Evolutionary conservation across 2,797 vertebrate species (phyloP), one percentile per base, ranked within the genome.

Genomic region (Rhinogobio ventralis): DNA sequence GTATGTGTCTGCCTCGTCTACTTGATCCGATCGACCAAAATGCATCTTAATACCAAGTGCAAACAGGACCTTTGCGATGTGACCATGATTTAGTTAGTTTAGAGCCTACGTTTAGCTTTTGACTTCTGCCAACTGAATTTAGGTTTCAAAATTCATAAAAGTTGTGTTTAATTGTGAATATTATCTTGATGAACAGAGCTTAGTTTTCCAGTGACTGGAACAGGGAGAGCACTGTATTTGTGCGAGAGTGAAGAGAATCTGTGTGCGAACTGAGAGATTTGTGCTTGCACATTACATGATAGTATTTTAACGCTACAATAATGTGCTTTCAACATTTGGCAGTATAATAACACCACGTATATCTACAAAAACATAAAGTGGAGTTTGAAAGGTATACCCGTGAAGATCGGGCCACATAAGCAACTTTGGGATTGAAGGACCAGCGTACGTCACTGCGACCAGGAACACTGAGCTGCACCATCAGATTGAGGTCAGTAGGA

Each of bases 361-460:
- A 14, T 78, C 23, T 17, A 42, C 2, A 45, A 42, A 39, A 39
- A n/a, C 57, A 60, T 14, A 62, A 15, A 28, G 25, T 9, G 2
- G 2, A n/a, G 6, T 75, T n/a, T 42, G 15, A 79, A 79, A 33
- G 15, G 2, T 11, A 11, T 5, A 9, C 95, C 91, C 84, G 91
- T 87, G 92, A 89, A 0, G 94, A 90, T 20, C 93, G 94, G 15
- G 93, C 91, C 1, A 79, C 85, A 2, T 94, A 94, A 3, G 93
- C 86, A 0, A 87, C 90, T 1, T 5, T 11, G 2, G 87, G 83
- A 51, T 92, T 80, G 79, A 96, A 96, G 15, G 88, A 64, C 91
- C 93, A 94, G 46, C 86, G 89, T 49, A 84, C 7, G 0, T 93
- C 92, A 2, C 13, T 91, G 25, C 94, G 94, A n/a, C 94, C 94